Conservation (phyloP, 53 echinoderm and acorn worm genomes). For the Zoroaster sp. region DNA sequence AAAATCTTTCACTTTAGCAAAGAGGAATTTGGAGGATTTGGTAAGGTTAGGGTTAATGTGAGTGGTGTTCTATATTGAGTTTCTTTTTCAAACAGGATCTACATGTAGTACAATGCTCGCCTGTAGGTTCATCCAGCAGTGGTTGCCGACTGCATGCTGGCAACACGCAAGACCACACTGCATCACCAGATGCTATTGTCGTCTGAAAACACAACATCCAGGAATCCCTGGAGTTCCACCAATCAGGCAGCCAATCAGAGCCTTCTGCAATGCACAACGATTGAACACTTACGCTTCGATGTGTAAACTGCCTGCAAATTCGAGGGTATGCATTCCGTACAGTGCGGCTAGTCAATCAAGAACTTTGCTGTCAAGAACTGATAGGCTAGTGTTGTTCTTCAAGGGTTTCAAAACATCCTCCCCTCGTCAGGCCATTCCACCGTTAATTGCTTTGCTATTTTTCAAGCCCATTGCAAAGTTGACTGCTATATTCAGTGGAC, state of each 20-base stretch:
- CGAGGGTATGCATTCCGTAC: neutral
- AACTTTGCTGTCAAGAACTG: neutral
- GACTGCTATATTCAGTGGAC: slow-evolving; percentile 42
- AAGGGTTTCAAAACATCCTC: slow-evolving; percentile 10
- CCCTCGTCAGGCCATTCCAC: neutral
- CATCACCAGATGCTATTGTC: neutral
- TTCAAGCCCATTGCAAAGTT: slow-evolving; percentile 55
- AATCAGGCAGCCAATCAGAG: neutral
- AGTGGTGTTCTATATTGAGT: too few relatives aligned
- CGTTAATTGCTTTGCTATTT: slow-evolving; percentile 21
- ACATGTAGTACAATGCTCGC: neutral
- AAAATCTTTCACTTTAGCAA: too few relatives aligned
- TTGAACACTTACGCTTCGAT: neutral
- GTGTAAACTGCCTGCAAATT: neutral
- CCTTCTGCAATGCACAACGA: neutral
- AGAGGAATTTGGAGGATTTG: too few relatives aligned
- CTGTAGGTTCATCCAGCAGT: neutral
- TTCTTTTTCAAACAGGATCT: too few relatives aligned
- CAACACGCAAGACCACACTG: neutral
- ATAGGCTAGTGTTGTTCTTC: neutral
- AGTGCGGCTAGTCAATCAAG: neutral
- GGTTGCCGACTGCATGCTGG: neutral
- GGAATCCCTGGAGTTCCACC: neutral
- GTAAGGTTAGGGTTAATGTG: too few relatives aligned
- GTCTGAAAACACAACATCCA: neutral